Base-by-base conservation (phyloP, 2,888 invertebrate genomes). In the Chesias legatella region DNA sequence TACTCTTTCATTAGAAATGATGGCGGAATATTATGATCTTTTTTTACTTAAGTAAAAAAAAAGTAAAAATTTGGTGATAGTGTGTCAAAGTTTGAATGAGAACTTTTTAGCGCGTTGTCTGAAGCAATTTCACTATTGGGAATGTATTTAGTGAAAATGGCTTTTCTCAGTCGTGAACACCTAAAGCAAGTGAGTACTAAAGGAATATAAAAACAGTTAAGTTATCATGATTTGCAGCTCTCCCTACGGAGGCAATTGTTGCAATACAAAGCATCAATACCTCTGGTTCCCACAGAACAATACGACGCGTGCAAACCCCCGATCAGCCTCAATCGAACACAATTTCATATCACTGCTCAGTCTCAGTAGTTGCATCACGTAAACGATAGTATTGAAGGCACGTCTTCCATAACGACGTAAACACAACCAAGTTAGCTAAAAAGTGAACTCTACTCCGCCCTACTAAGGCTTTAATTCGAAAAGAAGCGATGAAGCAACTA, bases 291-390 rank as follows among this genome's bases (percentile, higher is more conserved):
- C 76, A 79, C 59, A 63, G 56, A 64, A 57, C 67, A 68, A 70
- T 69, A 62, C 61, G 56, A 60, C 60, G 61, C 61, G 56, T 53
- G 66, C 63, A 66, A 55, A 63, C 60, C 58, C n/a, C 60, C 57
- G 52, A 65, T 63, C 61, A 48, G 54, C 58, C 58, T 63, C 58
- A 47, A 63, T 60, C 59, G 48, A 56, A 53, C 56, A 56, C 71
- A 66, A 73, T 74, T 75, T 65, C 65, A 76, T 73, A 77, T 76
- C 68, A 74, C 63, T 61, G 53, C 57, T 66, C 59, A 56, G 63
- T 73, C 73, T 79, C 73, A 59, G 72, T 79, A 81, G 77, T 82
- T 80, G 73, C 76, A 80, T 84, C 83, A 81, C 79, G 80, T 82
- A 82, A 79, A 78, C 77, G 62, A 77, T 79, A 76, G 69, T 63